Evolutionary conservation across 2,113 vertebrate species (phyloP).

Genomic region (Corythaixoides concolor): DNA sequence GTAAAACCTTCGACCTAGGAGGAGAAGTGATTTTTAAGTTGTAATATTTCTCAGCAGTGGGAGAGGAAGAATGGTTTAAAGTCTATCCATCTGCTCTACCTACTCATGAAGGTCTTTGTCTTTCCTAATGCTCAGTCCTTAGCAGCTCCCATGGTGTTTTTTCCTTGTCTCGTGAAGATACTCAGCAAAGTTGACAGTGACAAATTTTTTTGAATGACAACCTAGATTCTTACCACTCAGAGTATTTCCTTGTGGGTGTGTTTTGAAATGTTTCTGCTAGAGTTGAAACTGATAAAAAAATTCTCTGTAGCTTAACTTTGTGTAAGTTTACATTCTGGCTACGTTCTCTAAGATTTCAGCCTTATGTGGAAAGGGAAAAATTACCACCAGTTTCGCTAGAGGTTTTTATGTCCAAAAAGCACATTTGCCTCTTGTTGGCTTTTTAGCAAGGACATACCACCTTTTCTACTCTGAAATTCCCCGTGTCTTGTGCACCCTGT

Average conservation of each 20-base stretch:
- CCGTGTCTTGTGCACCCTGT: not conserved
- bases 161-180: not conserved
- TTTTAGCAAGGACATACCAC: not conserved
- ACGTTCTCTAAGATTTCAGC: not conserved
- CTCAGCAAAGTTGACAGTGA: not conserved
- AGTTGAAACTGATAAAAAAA: not conserved
- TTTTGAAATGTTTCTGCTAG: constrained; percentile 18
- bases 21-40: not conserved
- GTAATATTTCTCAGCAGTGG: not conserved
- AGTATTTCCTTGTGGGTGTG: not conserved
- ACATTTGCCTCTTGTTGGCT: not conserved
- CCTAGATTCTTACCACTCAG: not conserved
- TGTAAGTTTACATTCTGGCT: not conserved
- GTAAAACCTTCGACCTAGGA: not conserved
- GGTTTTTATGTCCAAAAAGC: not conserved
- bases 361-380: not conserved
- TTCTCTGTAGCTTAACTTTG: not conserved
- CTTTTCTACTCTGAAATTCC: not conserved
- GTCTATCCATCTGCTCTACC: not conserved
- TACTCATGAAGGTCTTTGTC: not conserved
- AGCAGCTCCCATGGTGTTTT: not conserved
- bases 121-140: not conserved
- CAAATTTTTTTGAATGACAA: constrained; percentile 26
- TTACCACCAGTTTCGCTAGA: not conserved
- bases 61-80: not conserved